phyloP scores from a whole-genome alignment of 2,888 invertebrate genomes.

The Sthenelais limicola region DNA sequence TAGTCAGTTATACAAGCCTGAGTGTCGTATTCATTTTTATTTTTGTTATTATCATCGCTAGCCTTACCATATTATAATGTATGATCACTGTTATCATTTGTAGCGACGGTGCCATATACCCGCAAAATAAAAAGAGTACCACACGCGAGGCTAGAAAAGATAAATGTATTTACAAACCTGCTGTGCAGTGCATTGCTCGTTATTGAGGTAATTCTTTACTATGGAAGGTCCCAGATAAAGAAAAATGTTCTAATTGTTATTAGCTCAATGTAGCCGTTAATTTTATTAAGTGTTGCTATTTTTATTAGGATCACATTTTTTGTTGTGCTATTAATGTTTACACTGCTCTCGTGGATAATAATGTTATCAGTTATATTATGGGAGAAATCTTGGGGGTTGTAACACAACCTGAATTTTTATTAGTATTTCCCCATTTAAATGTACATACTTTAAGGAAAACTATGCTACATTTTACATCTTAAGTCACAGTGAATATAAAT shows the following conservation, averaged over 20 bases:
- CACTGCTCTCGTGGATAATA: constrained; percentile 24
- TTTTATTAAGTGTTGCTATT: constrained; percentile 24
- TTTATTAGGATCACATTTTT: constrained; percentile 12
- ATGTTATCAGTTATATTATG: not conserved
- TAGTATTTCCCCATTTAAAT: constrained; percentile 20
- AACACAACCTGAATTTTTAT: constrained; percentile 23
- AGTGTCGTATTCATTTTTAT: no score
- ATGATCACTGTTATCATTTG: no score
- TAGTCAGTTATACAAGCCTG: no score
- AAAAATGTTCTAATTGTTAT: constrained; percentile 2
- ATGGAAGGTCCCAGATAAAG: no score
- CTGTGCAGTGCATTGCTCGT: constrained; percentile 32
- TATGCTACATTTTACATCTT: constrained; percentile 20
- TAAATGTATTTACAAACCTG: constrained; percentile 31
- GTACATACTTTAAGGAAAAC: constrained; percentile 34
- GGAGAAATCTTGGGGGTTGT: constrained; percentile 27
- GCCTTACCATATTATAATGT: no score
- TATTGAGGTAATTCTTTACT: no score
- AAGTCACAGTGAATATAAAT: constrained; percentile 29
- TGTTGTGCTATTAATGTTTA: constrained; percentile 15
- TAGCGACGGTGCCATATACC: no score
- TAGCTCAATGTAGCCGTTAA: constrained; percentile 6
- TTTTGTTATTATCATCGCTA: no score
- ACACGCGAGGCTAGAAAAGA: no score
- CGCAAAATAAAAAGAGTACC: no score